Percentiles rank a stretch among this genome's conserved stretches.
Evolutionary conservation across 2,888 invertebrate genomes (phyloP).

Genomic region (Sialis fuliginosa): DNA sequence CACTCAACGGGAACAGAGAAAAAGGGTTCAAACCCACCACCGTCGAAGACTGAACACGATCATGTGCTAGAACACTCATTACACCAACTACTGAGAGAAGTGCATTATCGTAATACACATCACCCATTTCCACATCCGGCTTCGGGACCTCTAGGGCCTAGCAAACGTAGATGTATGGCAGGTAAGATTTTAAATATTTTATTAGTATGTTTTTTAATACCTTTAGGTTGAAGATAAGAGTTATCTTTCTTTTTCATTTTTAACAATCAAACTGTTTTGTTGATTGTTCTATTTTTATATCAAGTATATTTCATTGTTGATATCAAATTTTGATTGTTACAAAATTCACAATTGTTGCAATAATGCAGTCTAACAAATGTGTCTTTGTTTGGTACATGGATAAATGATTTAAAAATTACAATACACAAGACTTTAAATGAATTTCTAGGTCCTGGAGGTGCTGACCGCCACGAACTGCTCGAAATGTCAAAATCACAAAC

Average conservation of each 20-base stretch:
- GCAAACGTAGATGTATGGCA: slow-evolving; percentile 75
- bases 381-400: too few species aligned
- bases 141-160: slow-evolving; percentile 85
- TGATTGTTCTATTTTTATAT: too few species aligned
- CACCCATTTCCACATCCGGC: slow-evolving; percentile 92
- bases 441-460: slow-evolving; percentile 59
- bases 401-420: too few species aligned
- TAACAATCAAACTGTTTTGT: too few species aligned
- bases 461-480: slow-evolving; percentile 68
- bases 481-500: slow-evolving; percentile 87
- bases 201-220: too few species aligned
- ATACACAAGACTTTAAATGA: too few species aligned
- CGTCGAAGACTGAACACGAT: slow-evolving; percentile 62
- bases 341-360: too few species aligned
- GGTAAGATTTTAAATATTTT: slow-evolving; percentile 28
- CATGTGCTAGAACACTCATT: slow-evolving; percentile 93
- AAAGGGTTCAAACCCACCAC: slow-evolving; percentile 28
- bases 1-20: slow-evolving; percentile 57
- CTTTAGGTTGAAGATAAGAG: too few species aligned
- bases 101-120: slow-evolving; percentile 82
- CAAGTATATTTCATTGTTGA: too few species aligned
- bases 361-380: too few species aligned
- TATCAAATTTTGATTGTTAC: too few species aligned
- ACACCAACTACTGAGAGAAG: slow-evolving; percentile 81
- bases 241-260: too few species aligned